Conservation (phyloP, 2,797 vertebrate species). For the Neostethus bicornis region DNA sequence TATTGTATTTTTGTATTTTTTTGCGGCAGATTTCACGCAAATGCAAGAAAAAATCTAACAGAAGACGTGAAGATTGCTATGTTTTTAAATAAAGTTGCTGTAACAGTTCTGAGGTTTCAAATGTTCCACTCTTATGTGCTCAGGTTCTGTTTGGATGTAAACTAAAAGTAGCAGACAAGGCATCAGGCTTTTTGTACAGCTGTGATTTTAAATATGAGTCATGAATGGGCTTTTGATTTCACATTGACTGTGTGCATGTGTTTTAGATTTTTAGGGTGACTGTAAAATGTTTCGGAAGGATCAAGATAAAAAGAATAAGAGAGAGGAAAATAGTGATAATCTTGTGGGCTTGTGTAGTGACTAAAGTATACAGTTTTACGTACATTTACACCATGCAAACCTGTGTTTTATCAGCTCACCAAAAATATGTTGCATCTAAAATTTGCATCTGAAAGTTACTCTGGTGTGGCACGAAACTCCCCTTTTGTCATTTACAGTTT, state of each 20-base stretch:
- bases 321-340: constrained; percentile 26
- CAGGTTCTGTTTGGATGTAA: constrained; percentile 36
- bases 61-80: no score
- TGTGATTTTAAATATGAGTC: constrained; percentile 72
- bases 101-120: constrained; percentile 8
- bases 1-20: no score
- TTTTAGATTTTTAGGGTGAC: constrained; percentile 31
- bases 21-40: no score
- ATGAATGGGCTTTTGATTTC: constrained; percentile 41
- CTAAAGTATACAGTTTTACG: no score
- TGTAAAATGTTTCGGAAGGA: constrained; percentile 39
- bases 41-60: no score
- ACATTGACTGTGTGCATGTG: constrained; percentile 23
- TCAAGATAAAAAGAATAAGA: constrained; percentile 46
- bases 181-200: constrained; percentile 65
- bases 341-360: neutral
- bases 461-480: constrained; percentile 5
- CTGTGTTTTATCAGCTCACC: constrained; percentile 1
- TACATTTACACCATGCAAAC: neutral
- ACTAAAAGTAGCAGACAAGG: constrained; percentile 54
- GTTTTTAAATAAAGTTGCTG: constrained; percentile 14
- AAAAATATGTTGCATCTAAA: constrained; percentile 6
- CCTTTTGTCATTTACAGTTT: neutral
- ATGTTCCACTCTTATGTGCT: constrained; percentile 36
- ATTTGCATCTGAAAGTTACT: constrained; percentile 26